Conservation (phyloP, 2,888 invertebrate genomes). For the Caenorhabditis zanzibari region DNA sequence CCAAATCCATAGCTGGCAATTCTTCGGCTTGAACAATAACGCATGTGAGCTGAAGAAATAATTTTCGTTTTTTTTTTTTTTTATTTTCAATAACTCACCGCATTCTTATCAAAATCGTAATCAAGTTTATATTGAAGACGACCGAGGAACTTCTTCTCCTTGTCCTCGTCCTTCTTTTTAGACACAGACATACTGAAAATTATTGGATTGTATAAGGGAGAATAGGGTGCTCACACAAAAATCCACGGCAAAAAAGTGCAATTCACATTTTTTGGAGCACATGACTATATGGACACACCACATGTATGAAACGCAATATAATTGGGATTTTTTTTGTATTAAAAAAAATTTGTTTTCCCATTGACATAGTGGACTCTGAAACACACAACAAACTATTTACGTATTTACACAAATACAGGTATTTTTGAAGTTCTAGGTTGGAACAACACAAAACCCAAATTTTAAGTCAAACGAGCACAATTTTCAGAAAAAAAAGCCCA, state of each 20-base stretch:
- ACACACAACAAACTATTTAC: background rate
- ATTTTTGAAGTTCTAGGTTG: too few relatives aligned
- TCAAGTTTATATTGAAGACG: constrained; percentile 94
- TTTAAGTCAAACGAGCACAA: too few relatives aligned
- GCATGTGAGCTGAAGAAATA: constrained; percentile 89
- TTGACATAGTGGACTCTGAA: too few relatives aligned
- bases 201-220: background rate
- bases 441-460: too few relatives aligned
- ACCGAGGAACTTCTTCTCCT: constrained; percentile 88
- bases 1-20: constrained; percentile 97
- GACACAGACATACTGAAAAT: constrained; percentile 69
- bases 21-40: constrained; percentile 98
- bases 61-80: background rate
- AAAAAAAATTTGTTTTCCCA: too few relatives aligned
- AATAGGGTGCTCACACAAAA: background rate
- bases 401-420: background rate
- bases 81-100: constrained; percentile 86
- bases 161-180: constrained; percentile 81
- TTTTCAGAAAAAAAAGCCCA: background rate
- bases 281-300: too few relatives aligned
- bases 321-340: too few relatives aligned
- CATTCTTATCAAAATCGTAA: constrained; percentile 99
- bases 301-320: too few relatives aligned
- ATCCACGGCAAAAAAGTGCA: background rate
- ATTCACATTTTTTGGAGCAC: background rate